These are phyloP conservation scores for Temnothorax nylanderi DNA, from an alignment of 1,140 invertebrate species.

Conservation along the genomic window DNA sequence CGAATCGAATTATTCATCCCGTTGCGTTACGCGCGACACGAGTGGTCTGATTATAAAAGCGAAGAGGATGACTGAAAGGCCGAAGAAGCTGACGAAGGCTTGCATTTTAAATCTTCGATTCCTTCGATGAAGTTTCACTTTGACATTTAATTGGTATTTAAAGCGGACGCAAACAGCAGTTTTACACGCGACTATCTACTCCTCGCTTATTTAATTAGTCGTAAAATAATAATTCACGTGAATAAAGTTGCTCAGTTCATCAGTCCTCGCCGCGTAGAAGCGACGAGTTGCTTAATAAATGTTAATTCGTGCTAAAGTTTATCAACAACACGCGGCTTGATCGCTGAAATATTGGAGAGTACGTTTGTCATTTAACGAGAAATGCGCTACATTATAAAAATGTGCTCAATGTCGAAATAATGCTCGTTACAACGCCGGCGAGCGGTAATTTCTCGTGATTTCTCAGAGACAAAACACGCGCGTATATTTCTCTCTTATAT, in stretches of 20 bases:
- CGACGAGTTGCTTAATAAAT: conserved; percentile 7
- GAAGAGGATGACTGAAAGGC: background rate
- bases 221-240: background rate
- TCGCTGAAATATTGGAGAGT: background rate
- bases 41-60: conserved; percentile 6
- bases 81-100: background rate
- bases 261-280: background rate
- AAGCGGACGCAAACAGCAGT: background rate
- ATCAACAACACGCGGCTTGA: background rate
- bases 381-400: background rate
- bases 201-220: background rate
- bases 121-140: background rate
- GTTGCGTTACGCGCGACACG: background rate
- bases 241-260: background rate
- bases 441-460: background rate
- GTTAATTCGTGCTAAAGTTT: background rate
- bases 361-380: background rate
- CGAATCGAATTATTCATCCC: background rate
- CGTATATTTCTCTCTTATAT: background rate
- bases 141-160: conserved; percentile 41
- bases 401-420: background rate
- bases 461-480: background rate
- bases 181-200: background rate
- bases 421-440: background rate
- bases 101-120: background rate